phyloP scores from a whole-genome alignment of 2,888 invertebrate species.

The Osmoderma eremita region DNA sequence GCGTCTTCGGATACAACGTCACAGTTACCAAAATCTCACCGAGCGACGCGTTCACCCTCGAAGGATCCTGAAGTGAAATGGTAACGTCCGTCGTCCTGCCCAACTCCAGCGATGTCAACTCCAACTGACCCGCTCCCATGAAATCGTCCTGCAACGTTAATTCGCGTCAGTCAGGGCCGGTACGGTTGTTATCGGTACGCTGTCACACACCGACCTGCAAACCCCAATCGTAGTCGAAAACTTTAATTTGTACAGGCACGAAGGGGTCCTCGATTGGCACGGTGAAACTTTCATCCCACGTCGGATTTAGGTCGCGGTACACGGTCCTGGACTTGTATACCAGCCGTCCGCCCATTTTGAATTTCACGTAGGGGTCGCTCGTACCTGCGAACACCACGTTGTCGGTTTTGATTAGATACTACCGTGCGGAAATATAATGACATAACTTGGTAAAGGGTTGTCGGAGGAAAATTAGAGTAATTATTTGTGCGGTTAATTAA shows the following conservation, averaged over 20 bases:
- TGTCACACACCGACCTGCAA: constrained; percentile 64
- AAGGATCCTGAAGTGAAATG: constrained; percentile 82
- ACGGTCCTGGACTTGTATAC: constrained; percentile 95
- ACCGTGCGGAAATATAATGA: not conserved
- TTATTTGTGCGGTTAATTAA: too few species aligned
- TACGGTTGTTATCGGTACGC: not conserved
- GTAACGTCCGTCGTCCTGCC: constrained; percentile 80
- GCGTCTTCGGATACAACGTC: constrained; percentile 91
- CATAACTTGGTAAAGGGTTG: too few species aligned
- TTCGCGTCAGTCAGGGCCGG: constrained; percentile 13
- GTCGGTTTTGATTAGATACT: not conserved
- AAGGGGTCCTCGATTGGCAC: constrained; percentile 93
- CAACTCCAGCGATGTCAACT: constrained; percentile 84
- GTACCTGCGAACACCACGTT: constrained; percentile 74
- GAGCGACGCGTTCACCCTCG: constrained; percentile 72
- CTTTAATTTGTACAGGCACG: constrained; percentile 86
- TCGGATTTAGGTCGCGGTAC: constrained; percentile 92
- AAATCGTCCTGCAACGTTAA: constrained; percentile 83
- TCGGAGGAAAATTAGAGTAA: too few species aligned
- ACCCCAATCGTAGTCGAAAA: constrained; percentile 98
- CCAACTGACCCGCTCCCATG: constrained; percentile 91
- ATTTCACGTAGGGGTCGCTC: constrained; percentile 98
- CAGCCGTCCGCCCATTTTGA: constrained; percentile 86
- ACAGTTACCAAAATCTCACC: constrained; percentile 87
- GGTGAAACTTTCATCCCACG: constrained; percentile 98